Evolutionary conservation across 2,888 invertebrate genomes (phyloP), one percentile per base, ranked within the genome.

Genomic region (Stegophylla sp.): DNA sequence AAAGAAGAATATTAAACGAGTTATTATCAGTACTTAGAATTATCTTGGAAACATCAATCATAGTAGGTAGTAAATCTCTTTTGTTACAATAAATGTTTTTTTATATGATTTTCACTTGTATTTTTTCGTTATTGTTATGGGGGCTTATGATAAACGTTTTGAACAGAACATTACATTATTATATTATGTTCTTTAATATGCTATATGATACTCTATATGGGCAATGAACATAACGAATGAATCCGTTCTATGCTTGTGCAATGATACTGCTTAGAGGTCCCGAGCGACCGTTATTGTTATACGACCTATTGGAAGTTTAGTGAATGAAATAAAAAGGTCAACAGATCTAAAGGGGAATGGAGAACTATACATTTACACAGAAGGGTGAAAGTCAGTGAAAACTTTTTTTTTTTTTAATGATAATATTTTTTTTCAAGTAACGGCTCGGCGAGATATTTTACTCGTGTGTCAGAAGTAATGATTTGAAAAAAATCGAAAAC

Each of bases 261-360:
- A 64, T 75, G 34, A 75, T 63, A 75, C 51, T 51, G 34, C 20
- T 64, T 75, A 41, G 34, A 17, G 48, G 63, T 51, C 63, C 63
- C 63, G 23, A 23, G 63, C 15, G 51, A 41, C 48, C 20, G 23
- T 75, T 75, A 53, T 73, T 75, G 23, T 75, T 51, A 20, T 51
- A 64, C 63, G 63, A 74, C 74, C 41, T 75, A 75, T 75, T 75
- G 74, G 63, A 23, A 75, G 63, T 64, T 74, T 23, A 63, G 63
- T 75, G 74, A 75, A 75, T 75, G 34, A 1, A 75, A 75, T 5
- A 51, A 61, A 75, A 75, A 75, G 74, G 74, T 75, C 74, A 75
- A 75, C 74, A 51, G 20, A 75, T 64, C 63, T 51, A 51, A 64
- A 64, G 51, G 63, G 63, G 63, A 45, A 45, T 45, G 43, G 45